These are phyloP conservation scores for Smutsia temminckii DNA, from an alignment of 2,797 vertebrate genomes.

Conservation along the genomic window DNA sequence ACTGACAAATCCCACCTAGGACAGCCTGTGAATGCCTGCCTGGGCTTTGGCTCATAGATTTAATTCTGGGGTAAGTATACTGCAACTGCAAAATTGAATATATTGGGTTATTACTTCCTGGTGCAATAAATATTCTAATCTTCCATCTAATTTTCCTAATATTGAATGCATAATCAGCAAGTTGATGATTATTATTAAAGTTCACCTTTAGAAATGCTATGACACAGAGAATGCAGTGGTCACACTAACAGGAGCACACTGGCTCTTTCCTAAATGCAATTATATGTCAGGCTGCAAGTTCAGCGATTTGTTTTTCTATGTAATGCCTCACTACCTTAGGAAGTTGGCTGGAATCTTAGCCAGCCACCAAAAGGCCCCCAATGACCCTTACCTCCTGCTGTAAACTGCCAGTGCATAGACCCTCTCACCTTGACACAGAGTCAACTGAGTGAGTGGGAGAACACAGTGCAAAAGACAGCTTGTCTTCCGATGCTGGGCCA, in stretches of 20 bases:
- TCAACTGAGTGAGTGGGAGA: not conserved
- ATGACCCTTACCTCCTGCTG: not conserved
- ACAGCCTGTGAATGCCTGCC: accelerated
- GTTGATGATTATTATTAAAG: not conserved
- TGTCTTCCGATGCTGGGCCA: not conserved
- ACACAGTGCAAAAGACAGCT: not conserved
- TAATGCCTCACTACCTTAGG: not conserved
- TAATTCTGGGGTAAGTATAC: not conserved
- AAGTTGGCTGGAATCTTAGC: not conserved
- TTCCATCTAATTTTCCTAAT: not conserved
- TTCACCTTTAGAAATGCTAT: not conserved
- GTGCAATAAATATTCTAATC: not conserved
- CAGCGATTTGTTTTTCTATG: not conserved
- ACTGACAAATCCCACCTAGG: not conserved
- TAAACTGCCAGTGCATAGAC: not conserved
- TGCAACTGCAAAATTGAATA: not conserved
- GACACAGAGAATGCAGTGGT: not conserved
- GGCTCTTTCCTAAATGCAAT: not conserved
- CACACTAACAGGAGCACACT: not conserved
- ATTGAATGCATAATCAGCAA: not conserved
- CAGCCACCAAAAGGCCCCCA: not conserved
- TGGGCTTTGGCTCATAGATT: not conserved
- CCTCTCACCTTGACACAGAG: not conserved
- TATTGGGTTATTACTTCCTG: not conserved
- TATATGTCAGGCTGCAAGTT: not conserved